Percentiles rank a stretch among this genome's conserved stretches.
These are phyloP conservation scores for Vanessa cardui DNA, from an alignment of 2,888 invertebrate species.

Conservation along the genomic window DNA sequence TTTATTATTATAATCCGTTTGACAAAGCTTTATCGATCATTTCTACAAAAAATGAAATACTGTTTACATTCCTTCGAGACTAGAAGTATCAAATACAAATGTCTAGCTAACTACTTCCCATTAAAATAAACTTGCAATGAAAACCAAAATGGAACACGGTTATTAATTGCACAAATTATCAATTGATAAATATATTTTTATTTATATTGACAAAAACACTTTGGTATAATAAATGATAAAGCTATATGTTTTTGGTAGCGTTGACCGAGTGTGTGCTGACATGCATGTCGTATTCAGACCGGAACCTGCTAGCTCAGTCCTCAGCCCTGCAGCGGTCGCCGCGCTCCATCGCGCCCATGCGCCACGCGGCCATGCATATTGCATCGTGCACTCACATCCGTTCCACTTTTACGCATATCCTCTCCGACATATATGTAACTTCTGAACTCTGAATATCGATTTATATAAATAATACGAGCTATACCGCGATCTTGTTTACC, in stretches of 20 bases:
- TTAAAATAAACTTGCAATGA: too few relatives aligned
- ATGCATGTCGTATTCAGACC: constrained; percentile 58
- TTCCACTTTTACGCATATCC: constrained; percentile 66
- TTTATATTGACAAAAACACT: background rate
- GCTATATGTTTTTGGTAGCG: background rate
- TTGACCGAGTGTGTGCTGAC: constrained; percentile 39
- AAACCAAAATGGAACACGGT: too few relatives aligned
- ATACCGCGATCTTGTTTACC: background rate
- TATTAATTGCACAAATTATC: too few relatives aligned
- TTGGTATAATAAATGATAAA: background rate
- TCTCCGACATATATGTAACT: constrained; percentile 29
- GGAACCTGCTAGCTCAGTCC: constrained; percentile 52
- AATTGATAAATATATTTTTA: background rate
- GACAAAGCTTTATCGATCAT: too few relatives aligned
- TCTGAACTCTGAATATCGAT: constrained; percentile 16
- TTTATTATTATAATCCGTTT: too few relatives aligned
- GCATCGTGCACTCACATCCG: constrained; percentile 71
- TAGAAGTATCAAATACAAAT: too few relatives aligned
- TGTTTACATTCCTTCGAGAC: too few relatives aligned
- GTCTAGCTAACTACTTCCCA: too few relatives aligned
- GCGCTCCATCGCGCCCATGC: constrained; percentile 57
- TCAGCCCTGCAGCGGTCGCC: constrained; percentile 53
- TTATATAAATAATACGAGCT: constrained; percentile 10
- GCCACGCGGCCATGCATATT: constrained; percentile 52
- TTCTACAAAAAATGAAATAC: too few relatives aligned